Evolutionary conservation across 2,113 vertebrate species (phyloP).

Genomic region (Ramphastos sulfuratus): DNA sequence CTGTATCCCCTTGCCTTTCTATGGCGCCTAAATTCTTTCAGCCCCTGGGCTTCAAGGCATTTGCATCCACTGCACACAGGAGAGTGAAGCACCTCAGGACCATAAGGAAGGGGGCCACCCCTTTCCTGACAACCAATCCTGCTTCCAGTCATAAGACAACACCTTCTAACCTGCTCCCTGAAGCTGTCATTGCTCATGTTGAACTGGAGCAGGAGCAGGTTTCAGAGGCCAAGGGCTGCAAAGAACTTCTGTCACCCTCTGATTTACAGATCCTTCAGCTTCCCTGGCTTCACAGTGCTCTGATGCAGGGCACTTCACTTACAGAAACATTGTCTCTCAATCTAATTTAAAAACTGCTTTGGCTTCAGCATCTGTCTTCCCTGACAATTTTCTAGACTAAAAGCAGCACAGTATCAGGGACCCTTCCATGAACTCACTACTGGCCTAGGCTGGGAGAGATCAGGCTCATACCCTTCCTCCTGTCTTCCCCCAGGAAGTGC

Average conservation of each 20-base stretch:
- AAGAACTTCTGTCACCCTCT: not conserved
- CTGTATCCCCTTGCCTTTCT: not conserved
- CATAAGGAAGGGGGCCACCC: not conserved
- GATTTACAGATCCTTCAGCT: not conserved
- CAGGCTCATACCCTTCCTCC: not conserved
- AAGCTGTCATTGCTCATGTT: not conserved
- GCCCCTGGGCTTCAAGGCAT: not conserved
- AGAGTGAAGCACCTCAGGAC: not conserved
- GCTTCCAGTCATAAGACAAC: rapidly evolving
- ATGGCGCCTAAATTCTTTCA: not conserved
- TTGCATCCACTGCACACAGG: not conserved
- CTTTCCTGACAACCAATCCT: rapidly evolving
- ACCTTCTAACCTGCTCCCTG: not conserved
- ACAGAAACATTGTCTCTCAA: not conserved
- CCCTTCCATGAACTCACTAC: not conserved
- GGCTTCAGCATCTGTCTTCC: not conserved
- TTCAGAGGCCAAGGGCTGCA: not conserved
- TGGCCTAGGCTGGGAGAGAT: not conserved
- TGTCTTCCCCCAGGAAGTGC: not conserved
- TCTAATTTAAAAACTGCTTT: not conserved
- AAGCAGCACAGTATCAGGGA: not conserved
- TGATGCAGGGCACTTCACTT: not conserved
- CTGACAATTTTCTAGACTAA: not conserved
- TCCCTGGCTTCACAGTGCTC: not conserved
- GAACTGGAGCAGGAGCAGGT: not conserved